Base-by-base conservation (phyloP, 2,797 vertebrate species). In the Kryptopterus vitreolus region DNA sequence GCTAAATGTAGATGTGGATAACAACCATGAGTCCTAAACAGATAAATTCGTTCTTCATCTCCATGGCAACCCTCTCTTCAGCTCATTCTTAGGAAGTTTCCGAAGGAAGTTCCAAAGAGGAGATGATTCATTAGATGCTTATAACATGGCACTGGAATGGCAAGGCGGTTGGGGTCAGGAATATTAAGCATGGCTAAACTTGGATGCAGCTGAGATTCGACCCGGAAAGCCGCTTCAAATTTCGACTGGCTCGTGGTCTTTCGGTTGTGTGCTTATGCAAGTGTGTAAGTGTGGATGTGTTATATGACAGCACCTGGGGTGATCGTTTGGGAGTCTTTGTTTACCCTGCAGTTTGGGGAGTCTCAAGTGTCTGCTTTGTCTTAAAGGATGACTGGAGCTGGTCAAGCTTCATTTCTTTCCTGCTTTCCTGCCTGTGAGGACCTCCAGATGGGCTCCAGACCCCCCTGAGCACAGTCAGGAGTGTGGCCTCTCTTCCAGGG, bases 401-500 rank as follows among this genome's bases (percentile, higher is more conserved):
- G 89, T 91, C 91, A 91, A 87, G 90, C 90, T 90, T 90, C 87
- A 84, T 84, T 61, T 83, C 89, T 88, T 84, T 77, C 88, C 85
- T 79, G 78, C 63, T 81, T 83, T 87, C 88, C 83, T 86, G 80
- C 73, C 58, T 82, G 68, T 83, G 82, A 86, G 82, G 71, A 85
- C 82, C 83, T 86, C 83, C 83, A 85, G 83, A 86, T 86, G 83
- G 77, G 80, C 74, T 86, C 59, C 71, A 72, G 74, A 78, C 63
- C 83, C 82, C 82, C 24, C 82, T 83, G 80, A 82, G 79, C 80
- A 82, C 50, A 82, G 80, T 80, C 82, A 83, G 83, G 77, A 77
- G 81, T 61, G 65, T 80, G 82, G 79, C 78, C 85, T 83, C 69
- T 81, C 69, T 80, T 81, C 79, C 61, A 83, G 76, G 65, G 46